Conservation (phyloP, 2,888 invertebrate genomes). For the Serripes groenlandicus region DNA sequence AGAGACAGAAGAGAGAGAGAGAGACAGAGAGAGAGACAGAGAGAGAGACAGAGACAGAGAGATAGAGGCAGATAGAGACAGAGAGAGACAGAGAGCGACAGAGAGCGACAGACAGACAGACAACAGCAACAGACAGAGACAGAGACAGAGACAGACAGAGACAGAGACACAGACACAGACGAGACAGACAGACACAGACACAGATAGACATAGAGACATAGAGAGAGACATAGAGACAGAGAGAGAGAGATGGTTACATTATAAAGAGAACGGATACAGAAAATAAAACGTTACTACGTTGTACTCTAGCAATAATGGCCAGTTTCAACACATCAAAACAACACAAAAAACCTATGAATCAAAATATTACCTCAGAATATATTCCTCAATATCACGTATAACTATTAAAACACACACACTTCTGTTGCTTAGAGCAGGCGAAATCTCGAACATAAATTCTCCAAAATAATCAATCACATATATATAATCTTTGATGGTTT, state of each 20-base stretch:
- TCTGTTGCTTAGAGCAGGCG: not conserved
- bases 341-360: no score
- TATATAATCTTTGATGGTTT: slow-evolving; percentile 15
- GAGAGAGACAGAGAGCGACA: not conserved
- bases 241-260: no score
- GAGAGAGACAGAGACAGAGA: no score
- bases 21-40: not conserved
- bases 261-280: no score
- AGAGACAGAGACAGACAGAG: slow-evolving; percentile 4
- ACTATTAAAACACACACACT: not conserved
- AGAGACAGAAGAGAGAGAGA: not conserved
- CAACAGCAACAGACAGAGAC: no score
- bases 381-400: not conserved
- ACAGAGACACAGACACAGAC: not conserved
- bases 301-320: no score
- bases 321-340: no score
- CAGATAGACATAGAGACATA: not conserved
- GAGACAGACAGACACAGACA: not conserved
- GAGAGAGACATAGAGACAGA: no score
- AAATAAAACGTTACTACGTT: no score
- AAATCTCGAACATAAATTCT: slow-evolving; percentile 16
- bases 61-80: slow-evolving; percentile 1
- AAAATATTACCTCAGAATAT: no score
- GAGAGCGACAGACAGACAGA: not conserved
- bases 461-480: slow-evolving; percentile 7